Base-by-base conservation (phyloP, 2,888 invertebrate species). In the Scaptomyza parva region DNA sequence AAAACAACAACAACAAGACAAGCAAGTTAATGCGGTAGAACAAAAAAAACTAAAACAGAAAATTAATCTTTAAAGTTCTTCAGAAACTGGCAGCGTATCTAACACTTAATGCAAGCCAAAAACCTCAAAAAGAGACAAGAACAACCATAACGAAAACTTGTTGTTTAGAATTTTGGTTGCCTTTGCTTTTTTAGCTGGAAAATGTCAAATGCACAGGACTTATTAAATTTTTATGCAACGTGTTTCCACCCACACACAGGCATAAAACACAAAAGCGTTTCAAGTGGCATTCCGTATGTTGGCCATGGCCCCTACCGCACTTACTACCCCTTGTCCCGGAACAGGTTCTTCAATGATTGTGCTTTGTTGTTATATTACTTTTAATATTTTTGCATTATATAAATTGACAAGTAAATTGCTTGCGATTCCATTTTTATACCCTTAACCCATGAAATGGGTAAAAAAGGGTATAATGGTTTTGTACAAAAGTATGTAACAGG, bases 121-220 rank as follows among this genome's bases (percentile, higher is more conserved):
- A 59, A 58, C 22, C 37, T 17, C 37, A 17, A 37, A 33, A n/a
- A 17, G 41, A 51, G 54, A n/a, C 40, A 41, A 40, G 2, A 6
- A 20, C 20, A 39, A 20, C 18, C 18, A 18, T 20, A 37, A 44
- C 58, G 59, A 53, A 75, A 71, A 76, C 50, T 63, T 41, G 60
- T 67, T 70, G 62, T 67, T 70, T 63, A 53, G 70, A 61, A 40
- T 40, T 57, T 7, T 35, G 57, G 24, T 7, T 43, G 22, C 18
- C 48, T 54, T 14, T 50, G 43, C 28, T 64, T 59, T 44, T 30
- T 9, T 52, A 62, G 14, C 55, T 58, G 61, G 47, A 72, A 72
- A 64, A 78, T 80, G 78, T 78, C 85, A 78, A 70, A 72, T 44
- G 64, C 78, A 78, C 51, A 47, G 69, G 33, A 57, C 14, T 51